A percentile compares a stretch with the other conserved stretches of the same genome.
phyloP scores from a whole-genome alignment of 23 tunicate species.

The Trididemnum nubilum region DNA sequence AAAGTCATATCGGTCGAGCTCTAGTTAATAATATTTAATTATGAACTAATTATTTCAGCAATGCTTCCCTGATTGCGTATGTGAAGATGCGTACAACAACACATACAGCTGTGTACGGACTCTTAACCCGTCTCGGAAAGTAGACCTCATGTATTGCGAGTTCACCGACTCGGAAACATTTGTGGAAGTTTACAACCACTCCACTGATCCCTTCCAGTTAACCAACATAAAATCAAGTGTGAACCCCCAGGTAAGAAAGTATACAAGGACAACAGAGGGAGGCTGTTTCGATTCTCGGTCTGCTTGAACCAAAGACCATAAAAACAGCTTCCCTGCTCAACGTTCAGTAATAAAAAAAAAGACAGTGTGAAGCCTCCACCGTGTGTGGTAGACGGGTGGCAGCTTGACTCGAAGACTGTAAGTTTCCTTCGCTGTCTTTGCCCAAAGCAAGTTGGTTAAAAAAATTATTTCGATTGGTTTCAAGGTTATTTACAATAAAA shows the following conservation, averaged over 20 bases:
- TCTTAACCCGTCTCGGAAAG: constrained; percentile 17
- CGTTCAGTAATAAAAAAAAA: too few relatives aligned
- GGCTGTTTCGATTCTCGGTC: background rate
- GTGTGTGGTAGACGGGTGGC: too few relatives aligned
- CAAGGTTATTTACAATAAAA: too few relatives aligned
- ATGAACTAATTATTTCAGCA: constrained; percentile 85
- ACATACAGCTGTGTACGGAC: constrained; percentile 96
- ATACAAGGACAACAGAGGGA: background rate
- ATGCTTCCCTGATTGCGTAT: constrained; percentile 97
- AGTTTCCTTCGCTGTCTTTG: background rate
- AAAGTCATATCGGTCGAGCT: too few relatives aligned
- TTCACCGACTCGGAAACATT: constrained; percentile 88
- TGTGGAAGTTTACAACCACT: constrained; percentile 86
- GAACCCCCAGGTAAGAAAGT: constrained; percentile 72
- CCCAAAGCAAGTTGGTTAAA: background rate
- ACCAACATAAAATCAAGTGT: constrained; percentile 63
- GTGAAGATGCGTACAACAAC: constrained; percentile 98
- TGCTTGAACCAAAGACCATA: too few relatives aligned
- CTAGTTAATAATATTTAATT: too few relatives aligned
- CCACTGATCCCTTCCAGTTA: constrained; percentile 77
- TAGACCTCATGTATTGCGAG: constrained; percentile 93
- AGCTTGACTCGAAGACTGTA: too few relatives aligned
- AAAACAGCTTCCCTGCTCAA: too few relatives aligned
- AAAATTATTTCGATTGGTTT: too few relatives aligned
- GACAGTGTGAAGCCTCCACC: too few relatives aligned